Percentiles rank a stretch among this genome's conserved stretches.
Conservation (phyloP, 2,888 invertebrate species). For the Copidosoma aretas region DNA sequence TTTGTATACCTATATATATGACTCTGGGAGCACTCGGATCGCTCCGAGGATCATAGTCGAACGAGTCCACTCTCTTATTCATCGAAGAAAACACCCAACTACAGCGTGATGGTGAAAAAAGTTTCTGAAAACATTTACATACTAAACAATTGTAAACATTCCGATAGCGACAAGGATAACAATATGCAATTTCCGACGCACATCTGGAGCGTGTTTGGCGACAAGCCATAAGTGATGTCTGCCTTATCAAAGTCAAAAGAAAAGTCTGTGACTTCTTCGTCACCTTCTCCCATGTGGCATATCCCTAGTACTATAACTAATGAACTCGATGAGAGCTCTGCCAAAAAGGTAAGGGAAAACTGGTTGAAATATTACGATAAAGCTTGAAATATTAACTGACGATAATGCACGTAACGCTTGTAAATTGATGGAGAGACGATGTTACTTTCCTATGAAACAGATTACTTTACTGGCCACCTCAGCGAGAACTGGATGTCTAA, state of each 20-base stretch:
- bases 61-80: slow-evolving; percentile 56
- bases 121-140: slow-evolving; percentile 50
- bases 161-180: slow-evolving; percentile 57
- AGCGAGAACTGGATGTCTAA: slow-evolving; percentile 87
- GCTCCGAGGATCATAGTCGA: no score
- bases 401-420: slow-evolving; percentile 6
- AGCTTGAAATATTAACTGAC: no score
- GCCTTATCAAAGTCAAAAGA: slow-evolving; percentile 56
- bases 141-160: slow-evolving; percentile 53
- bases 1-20: no score
- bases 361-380: not conserved
- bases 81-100: slow-evolving; percentile 42
- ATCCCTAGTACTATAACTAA: slow-evolving; percentile 46
- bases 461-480: slow-evolving; percentile 79
- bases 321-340: slow-evolving; percentile 56
- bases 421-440: slow-evolving; percentile 54
- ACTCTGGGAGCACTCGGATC: no score
- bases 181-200: slow-evolving; percentile 49
- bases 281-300: slow-evolving; percentile 44
- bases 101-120: slow-evolving; percentile 54
- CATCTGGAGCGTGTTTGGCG: slow-evolving; percentile 54
- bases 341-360: slow-evolving; percentile 53
- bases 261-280: slow-evolving; percentile 48
- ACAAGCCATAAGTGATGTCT: slow-evolving; percentile 55
- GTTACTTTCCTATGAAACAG: slow-evolving; percentile 75